phyloP scores from a whole-genome alignment of 2,113 vertebrate genomes.

The Peromyscus californicus region DNA sequence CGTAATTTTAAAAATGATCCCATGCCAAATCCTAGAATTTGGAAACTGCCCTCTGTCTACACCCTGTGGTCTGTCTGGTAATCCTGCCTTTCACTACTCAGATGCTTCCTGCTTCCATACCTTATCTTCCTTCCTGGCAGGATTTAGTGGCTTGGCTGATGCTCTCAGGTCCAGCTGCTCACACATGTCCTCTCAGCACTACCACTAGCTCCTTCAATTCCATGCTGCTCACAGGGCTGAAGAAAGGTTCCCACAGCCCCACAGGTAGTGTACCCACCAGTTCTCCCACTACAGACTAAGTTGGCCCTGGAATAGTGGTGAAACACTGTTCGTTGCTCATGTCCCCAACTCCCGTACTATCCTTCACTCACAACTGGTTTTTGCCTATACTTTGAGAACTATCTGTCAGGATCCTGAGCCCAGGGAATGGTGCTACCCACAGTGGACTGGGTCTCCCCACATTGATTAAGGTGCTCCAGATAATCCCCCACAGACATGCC shows the following conservation, averaged over 20 bases:
- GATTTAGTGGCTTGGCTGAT: not conserved
- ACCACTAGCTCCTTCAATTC: not conserved
- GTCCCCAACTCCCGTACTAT: not conserved
- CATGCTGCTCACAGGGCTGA: not conserved
- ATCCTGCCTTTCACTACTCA: not conserved
- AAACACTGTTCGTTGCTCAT: not conserved
- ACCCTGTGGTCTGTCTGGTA: not conserved
- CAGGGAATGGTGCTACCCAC: not conserved
- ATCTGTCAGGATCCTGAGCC: not conserved
- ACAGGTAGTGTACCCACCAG: not conserved
- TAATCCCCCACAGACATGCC: not conserved
- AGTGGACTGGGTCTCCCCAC: not conserved
- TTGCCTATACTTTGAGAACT: not conserved
- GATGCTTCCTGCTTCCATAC: not conserved
- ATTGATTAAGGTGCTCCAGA: too few relatives aligned
- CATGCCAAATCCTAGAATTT: conserved; percentile 12
- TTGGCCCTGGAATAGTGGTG: not conserved
- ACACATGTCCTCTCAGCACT: not conserved
- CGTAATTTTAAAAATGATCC: not conserved
- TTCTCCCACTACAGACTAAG: not conserved
- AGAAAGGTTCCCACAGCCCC: not conserved
- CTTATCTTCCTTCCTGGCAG: not conserved
- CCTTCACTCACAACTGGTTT: not conserved
- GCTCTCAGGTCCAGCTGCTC: not conserved
- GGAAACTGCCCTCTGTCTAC: not conserved